These are phyloP conservation scores for Luehdorfia chinensis DNA, from an alignment of 1,140 invertebrate genomes.

Conservation along the genomic window DNA sequence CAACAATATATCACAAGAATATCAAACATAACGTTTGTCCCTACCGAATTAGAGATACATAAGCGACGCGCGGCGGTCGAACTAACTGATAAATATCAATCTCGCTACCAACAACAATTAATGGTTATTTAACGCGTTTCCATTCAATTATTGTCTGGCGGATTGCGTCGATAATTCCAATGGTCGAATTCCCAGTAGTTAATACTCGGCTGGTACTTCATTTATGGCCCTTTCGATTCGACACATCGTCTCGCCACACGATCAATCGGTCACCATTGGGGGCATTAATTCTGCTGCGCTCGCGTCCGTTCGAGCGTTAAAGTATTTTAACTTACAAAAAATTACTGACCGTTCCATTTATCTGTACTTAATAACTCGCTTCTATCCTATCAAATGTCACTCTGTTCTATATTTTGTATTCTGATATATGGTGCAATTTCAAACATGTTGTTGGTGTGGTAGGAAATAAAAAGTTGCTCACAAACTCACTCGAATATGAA, in stretches of 20 bases:
- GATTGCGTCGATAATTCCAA: conserved; percentile 56
- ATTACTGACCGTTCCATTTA: not conserved
- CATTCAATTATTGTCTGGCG: conserved; percentile 61
- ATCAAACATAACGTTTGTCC: too few relatives aligned
- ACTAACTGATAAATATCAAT: conserved; percentile 54
- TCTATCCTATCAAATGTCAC: too few relatives aligned
- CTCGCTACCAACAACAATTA: conserved; percentile 53
- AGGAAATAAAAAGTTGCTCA: not conserved
- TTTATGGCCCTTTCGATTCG: conserved; percentile 43
- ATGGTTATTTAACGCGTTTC: conserved; percentile 65
- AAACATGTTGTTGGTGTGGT: not conserved
- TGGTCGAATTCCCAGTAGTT: conserved; percentile 58
- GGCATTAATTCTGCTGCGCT: too few relatives aligned
- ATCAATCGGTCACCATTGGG: conserved; percentile 28
- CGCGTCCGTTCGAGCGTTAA: conserved; percentile 4
- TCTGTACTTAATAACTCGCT: too few relatives aligned
- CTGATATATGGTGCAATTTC: not conserved
- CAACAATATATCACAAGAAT: too few relatives aligned
- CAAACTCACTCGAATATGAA: conserved; percentile 46
- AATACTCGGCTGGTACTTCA: conserved; percentile 44
- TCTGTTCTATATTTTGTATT: too few relatives aligned
- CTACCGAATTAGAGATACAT: too few relatives aligned
- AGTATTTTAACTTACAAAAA: not conserved
- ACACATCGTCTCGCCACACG: too few relatives aligned
- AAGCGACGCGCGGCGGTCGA: conserved; percentile 23